These are phyloP conservation scores for Maconellicoccus hirsutus DNA, from an alignment of 1,140 invertebrate species.

Conservation along the genomic window DNA sequence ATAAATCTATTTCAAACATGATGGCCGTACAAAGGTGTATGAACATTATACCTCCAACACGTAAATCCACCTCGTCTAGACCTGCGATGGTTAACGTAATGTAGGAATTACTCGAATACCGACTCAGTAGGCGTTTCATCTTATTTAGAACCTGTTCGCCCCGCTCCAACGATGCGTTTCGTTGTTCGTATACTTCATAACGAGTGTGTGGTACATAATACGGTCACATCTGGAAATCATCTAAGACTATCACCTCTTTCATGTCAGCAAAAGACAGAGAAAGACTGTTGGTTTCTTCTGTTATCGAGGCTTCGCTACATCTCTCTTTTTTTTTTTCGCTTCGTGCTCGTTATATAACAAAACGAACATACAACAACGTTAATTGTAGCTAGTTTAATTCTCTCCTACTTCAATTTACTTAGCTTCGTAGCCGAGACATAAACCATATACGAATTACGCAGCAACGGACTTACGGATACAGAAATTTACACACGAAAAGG, in stretches of 20 bases:
- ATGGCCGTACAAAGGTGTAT: too few relatives aligned
- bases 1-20: too few relatives aligned
- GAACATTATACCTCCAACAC: background rate
- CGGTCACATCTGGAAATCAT: constrained; percentile 22
- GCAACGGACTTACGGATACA: background rate
- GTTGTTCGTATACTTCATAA: background rate
- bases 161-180: background rate
- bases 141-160: constrained; percentile 13
- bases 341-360: constrained; percentile 9
- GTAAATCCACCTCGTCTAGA: background rate
- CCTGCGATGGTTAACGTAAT: background rate
- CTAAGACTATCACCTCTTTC: constrained; percentile 12
- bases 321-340: background rate
- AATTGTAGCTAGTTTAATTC: constrained; percentile 19
- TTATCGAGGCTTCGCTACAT: background rate
- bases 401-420: constrained; percentile 16
- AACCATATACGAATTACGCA: background rate
- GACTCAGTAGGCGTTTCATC: background rate
- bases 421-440: constrained; percentile 5
- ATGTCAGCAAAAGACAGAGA: background rate
- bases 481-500: background rate
- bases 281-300: background rate
- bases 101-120: background rate
- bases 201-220: background rate
- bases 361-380: constrained; percentile 16